These are phyloP conservation scores for Machimus atricapillus DNA, from an alignment of 2,888 invertebrate species.

Conservation along the genomic window DNA sequence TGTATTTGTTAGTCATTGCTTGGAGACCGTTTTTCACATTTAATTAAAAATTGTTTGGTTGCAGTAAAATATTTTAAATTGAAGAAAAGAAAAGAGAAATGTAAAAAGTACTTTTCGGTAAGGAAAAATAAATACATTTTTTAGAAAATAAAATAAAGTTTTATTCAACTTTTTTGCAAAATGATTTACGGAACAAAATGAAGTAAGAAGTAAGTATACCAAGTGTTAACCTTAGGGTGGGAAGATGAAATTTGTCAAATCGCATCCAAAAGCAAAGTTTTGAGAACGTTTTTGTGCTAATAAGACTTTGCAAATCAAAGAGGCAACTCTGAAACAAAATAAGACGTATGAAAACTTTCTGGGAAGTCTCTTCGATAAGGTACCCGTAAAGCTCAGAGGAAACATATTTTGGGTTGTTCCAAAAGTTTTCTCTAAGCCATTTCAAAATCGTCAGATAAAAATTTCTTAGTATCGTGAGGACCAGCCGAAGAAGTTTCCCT, in stretches of 20 bases:
- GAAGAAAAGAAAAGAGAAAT: neutral
- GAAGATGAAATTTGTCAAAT: neutral
- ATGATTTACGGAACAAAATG: neutral
- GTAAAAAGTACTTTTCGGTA: neutral
- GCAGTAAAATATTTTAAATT: neutral
- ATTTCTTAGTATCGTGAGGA: neutral
- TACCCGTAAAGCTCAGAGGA: neutral
- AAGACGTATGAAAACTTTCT: conserved; percentile 13
- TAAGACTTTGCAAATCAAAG: conserved; percentile 25
- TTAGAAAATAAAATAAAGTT: neutral
- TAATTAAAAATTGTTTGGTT: neutral
- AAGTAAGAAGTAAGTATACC: neutral
- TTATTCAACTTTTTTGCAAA: neutral
- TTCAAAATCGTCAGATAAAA: conserved; percentile 32
- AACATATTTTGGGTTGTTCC: conserved; percentile 15
- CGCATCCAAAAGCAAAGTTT: neutral
- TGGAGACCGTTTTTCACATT: too few relatives aligned
- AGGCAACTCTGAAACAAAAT: neutral
- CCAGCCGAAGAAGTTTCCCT: conserved; percentile 17
- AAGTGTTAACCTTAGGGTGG: neutral
- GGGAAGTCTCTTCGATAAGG: neutral
- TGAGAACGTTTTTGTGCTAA: neutral
- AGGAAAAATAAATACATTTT: neutral
- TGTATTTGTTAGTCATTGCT: neutral
- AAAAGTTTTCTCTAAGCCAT: conserved; percentile 21